Base-by-base conservation (phyloP, 2,113 vertebrate genomes). In the Chrysemys picta region DNA sequence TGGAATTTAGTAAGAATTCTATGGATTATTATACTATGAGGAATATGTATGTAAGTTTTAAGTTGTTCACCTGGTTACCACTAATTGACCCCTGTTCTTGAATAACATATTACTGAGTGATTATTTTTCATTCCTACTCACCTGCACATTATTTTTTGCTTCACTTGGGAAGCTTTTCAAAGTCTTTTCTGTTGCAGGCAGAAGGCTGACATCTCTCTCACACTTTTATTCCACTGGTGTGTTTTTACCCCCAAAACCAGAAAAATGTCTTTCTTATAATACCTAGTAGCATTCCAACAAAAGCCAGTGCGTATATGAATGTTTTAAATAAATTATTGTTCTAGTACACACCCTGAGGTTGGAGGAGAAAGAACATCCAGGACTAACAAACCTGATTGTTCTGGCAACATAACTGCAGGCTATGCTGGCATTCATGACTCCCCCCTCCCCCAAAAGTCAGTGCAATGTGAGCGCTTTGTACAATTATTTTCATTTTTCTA, bases 321-420 rank as follows among this genome's bases (percentile, higher is more conserved):
- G 94, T 97, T 98, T 98, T 93, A 97, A 98, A 97, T 98, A 97
- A 98, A 96, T 98, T 97, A 97, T 98, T 98, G 97, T 97, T 98
- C 96, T 98, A 98, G 97, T 87, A 84, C 96, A 98, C 97, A 93
- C 98, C 98, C 98, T 97, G 91, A 98, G 97, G 95, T 96, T 97
- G 94, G 88, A 96, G 92, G 96, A 94, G 97, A 97, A 98, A 98
- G 98, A 98, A 98, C 98, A 96, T 98, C 97, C 98, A 98, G 98
- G 96, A 98, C 97, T 98, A 98, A 98, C 98, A 98, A 98, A 97
- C 89, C 91, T 98, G 97, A 98, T 96, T 98, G 94, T 98, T 98
- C 98, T 98, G 98, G 97, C 97, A 97, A 59, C 91, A 87, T 82
- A 87, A 27, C 91, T 94, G 95, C 49, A 52, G 87, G 95, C 96